A percentile compares a stretch with the other conserved stretches of the same genome.
Evolutionary conservation across 2,113 vertebrate species (phyloP).

Genomic region (Elgaria multicarinata): DNA sequence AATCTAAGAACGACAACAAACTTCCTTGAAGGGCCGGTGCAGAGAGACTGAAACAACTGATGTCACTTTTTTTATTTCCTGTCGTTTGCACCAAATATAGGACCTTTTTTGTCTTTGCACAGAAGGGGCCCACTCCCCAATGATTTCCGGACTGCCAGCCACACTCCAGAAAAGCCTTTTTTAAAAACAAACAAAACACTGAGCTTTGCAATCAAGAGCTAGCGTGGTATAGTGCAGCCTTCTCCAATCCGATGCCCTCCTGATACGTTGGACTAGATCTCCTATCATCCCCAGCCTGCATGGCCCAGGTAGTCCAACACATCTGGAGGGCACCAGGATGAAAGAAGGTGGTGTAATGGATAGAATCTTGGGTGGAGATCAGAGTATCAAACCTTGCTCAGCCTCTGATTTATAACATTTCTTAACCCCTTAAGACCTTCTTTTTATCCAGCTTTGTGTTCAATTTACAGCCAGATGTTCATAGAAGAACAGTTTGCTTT

Average conservation of each 20-base stretch:
- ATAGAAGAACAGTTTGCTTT: background rate
- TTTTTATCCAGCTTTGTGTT: background rate
- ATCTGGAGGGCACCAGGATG: background rate
- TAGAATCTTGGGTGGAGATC: background rate
- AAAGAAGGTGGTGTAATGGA: background rate
- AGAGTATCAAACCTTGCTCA: background rate
- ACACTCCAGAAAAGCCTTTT: background rate
- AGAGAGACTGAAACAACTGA: background rate
- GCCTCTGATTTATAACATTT: background rate
- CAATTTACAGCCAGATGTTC: background rate
- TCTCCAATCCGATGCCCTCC: background rate
- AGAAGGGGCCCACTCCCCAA: background rate
- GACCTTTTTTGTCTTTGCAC: background rate
- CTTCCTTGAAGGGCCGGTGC: background rate
- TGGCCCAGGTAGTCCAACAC: no score
- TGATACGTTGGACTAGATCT: background rate
- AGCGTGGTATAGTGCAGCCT: background rate
- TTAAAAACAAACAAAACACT: background rate
- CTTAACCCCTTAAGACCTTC: no score
- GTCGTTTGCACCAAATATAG: constrained; percentile 14
- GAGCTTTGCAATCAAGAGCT: background rate
- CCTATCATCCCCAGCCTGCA: background rate
- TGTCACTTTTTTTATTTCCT: constrained; percentile 18
- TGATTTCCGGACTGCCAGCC: background rate
- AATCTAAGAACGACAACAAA: constrained; percentile 18